Percentiles rank a stretch among this genome's conserved stretches.
These are phyloP conservation scores for Ichneumoninae sp. DNA, from an alignment of 2,888 invertebrate species.

Conservation along the genomic window DNA sequence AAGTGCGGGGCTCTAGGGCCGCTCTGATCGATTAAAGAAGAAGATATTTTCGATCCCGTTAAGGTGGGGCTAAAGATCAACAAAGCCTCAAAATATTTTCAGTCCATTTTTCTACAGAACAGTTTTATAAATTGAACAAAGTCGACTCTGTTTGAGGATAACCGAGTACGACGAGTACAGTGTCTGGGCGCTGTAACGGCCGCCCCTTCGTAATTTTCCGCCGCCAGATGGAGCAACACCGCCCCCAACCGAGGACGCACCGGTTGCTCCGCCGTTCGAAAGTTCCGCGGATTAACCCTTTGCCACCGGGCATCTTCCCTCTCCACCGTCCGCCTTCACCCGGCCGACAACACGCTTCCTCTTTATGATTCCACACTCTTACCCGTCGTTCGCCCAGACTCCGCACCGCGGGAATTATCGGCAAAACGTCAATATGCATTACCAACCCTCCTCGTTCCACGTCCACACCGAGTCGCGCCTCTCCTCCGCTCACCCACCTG, in stretches of 20 bases:
- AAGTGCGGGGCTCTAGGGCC: too few species aligned
- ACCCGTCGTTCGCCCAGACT: slow-evolving; percentile 43
- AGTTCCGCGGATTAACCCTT: slow-evolving; percentile 48
- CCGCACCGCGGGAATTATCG: slow-evolving; percentile 79
- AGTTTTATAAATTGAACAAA: too few species aligned
- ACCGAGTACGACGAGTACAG: slow-evolving; percentile 38
- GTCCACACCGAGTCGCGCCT: slow-evolving; percentile 57
- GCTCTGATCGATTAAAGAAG: too few species aligned
- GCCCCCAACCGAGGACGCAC: neutral
- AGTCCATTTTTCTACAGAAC: too few species aligned
- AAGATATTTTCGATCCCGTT: too few species aligned
- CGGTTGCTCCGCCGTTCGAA: neutral
- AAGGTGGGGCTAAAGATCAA: too few species aligned
- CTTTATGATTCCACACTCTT: slow-evolving; percentile 34
- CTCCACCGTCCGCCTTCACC: slow-evolving; percentile 8
- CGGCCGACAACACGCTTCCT: slow-evolving; percentile 28
- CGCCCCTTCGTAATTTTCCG: neutral
- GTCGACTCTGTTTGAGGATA: slow-evolving; percentile 35
- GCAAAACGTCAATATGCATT: slow-evolving; percentile 81
- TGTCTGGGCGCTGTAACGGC: slow-evolving; percentile 46
- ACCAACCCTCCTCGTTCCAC: slow-evolving; percentile 69
- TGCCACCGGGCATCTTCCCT: slow-evolving; percentile 46
- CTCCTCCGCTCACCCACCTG: slow-evolving; percentile 49
- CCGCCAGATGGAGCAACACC: slow-evolving; percentile 18
- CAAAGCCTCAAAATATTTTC: too few species aligned